Evolutionary conservation across 2,113 vertebrate genomes (phyloP), one percentile per base, ranked within the genome.

Genomic region (Suncus etruscus): DNA sequence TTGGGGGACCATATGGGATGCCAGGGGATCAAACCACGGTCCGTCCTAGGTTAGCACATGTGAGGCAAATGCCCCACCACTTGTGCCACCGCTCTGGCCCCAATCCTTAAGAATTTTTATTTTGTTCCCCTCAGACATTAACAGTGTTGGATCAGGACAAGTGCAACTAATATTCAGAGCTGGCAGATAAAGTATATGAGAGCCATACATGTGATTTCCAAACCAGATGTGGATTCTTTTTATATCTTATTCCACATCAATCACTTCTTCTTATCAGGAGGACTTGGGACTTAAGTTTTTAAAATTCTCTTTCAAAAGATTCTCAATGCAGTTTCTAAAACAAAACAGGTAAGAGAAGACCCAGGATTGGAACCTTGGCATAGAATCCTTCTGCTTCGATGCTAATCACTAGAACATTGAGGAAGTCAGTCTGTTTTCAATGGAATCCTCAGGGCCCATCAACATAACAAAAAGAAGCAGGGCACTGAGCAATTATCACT

Each of bases 91-190:
- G 39, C 39, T 39, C 39, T 39, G 39, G 39, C 39, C 39, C 39
- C 39, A 39, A 5, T 84, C 83, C 75, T 78, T 18, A 83, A 81
- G 83, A 87, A 76, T 80, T 86, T 94, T 92, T 86, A 81, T 89
- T 92, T 92, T 90, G 29, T 90, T 94, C 86, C 88, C 69, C 15
- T 78, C 29, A 82, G 81, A 91, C 66, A 63, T 73, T 54, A 89
- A 54, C 90, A 76, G 45, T 12, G 69, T 81, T 58, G 54, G 39
- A 39, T 12, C 12, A 81, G 32, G 5, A 63, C 85, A 76, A 65
- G 54, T 31, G 79, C 54, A 45, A 72, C 20, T 58, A 51, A 66
- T 83, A 69, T 22, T 73, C 80, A 65, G 91, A 32, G 76, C 54
- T 93, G 90, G 73, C 91, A 89, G 73, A 39, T n/a, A 69, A 93